Evolutionary conservation across 2,113 vertebrate species (phyloP).

Genomic region (Psephotus haematonotus): DNA sequence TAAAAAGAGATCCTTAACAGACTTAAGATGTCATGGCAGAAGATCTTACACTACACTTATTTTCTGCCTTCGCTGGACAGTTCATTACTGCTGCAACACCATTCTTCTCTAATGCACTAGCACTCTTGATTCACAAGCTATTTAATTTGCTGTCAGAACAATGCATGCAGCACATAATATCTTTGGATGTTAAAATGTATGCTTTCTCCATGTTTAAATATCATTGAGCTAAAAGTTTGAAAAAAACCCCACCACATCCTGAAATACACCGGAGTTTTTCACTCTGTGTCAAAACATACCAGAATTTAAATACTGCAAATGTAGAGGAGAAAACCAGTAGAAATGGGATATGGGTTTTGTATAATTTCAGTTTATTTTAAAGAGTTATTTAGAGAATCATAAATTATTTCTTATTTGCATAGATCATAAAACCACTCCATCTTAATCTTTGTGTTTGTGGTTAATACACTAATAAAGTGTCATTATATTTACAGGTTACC

Average conservation of each 20-base stretch:
- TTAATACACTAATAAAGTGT: neutral
- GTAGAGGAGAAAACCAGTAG: neutral
- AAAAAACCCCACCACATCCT: neutral
- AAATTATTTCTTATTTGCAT: neutral
- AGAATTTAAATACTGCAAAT: neutral
- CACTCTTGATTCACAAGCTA: neutral
- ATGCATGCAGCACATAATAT: neutral
- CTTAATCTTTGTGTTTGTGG: neutral
- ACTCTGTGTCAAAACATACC: neutral
- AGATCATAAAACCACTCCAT: neutral
- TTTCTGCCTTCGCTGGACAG: neutral
- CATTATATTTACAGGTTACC: conserved; percentile 78
- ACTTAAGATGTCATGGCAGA: neutral
- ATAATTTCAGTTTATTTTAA: neutral
- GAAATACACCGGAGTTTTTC: neutral
- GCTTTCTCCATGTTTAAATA: neutral
- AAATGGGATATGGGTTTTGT: neutral
- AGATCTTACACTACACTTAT: neutral
- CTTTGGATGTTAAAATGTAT: neutral
- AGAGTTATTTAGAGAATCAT: neutral
- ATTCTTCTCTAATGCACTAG: neutral
- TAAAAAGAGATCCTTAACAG: neutral
- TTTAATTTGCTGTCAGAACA: neutral
- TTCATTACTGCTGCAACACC: neutral
- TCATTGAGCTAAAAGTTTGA: neutral